phyloP scores from a whole-genome alignment of 2,888 invertebrate species.

The Atherix ibis region DNA sequence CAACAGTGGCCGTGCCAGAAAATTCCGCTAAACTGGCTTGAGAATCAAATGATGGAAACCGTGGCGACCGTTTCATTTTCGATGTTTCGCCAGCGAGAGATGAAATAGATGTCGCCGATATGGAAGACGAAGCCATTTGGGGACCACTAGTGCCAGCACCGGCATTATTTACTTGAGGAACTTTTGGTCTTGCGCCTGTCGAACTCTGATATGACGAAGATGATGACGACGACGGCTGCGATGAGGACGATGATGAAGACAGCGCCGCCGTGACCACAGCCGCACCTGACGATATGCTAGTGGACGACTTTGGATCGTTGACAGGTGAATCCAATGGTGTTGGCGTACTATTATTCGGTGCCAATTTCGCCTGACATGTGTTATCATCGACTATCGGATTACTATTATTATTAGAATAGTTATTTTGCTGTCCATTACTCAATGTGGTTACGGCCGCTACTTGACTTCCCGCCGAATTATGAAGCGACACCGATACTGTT shows the following conservation, averaged over 20 bases:
- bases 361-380: too few species aligned
- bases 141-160: slow-evolving; percentile 27
- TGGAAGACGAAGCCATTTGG: slow-evolving; percentile 19
- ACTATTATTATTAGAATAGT: slow-evolving; percentile 6
- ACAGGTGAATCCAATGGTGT: slow-evolving; percentile 2
- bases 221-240: slow-evolving; percentile 15
- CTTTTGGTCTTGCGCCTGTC: slow-evolving; percentile 66
- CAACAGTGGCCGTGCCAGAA: slow-evolving; percentile 12
- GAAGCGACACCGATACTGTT: slow-evolving; percentile 9
- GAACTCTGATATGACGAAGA: slow-evolving; percentile 20
- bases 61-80: slow-evolving; percentile 32
- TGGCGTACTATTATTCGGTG: neutral
- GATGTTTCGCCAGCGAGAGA: slow-evolving; percentile 16
- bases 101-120: slow-evolving; percentile 11
- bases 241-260: slow-evolving; percentile 4
- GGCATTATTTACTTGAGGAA: slow-evolving; percentile 30
- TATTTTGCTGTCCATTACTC: slow-evolving; percentile 4
- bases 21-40: slow-evolving; percentile 33
- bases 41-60: slow-evolving; percentile 33
- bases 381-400: slow-evolving; percentile 4
- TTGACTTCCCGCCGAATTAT: neutral
- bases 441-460: neutral
- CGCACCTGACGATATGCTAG: neutral
- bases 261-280: neutral
- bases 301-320: neutral